Evolutionary conservation across 2,888 invertebrate genomes (phyloP), one percentile per base, ranked within the genome.

Genomic region (Pollenia griseotomentosa): DNA sequence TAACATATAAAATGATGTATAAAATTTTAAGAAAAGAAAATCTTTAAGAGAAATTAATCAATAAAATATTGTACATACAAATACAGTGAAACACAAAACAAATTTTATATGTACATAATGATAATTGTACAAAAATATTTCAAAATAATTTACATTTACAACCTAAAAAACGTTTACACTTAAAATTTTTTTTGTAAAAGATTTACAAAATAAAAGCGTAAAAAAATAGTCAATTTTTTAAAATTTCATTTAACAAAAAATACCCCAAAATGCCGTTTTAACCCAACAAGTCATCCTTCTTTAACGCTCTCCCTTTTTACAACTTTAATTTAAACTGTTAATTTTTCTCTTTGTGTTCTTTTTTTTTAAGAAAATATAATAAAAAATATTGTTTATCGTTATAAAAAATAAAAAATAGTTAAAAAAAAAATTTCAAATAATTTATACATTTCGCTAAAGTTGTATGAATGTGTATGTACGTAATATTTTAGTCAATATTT

Each of bases 401-500:
- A 61, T 44, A 9, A 14, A 68, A 79, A 59, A 51, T 57, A 33
- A 59, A 70, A 42, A 70, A 33, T 68, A 51, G n/a, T 57, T 44
- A 44, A 23, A 46, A 46, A 10, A 16, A 59, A 79, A 44, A 65
- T 23, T n/a, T 19, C 12, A 46, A 48, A 48, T 40, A 10, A 59
- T 46, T 33, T 53, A 65, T 51, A 55, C 10, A 71, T 80, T 68
- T 80, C 74, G 61, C 75, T 79, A 74, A 74, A 80, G 66, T 68
- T 80, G 46, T 78, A 46, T 53, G 59, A 23, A 74, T 55, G 42
- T 46, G 65, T 42, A 53, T 44, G 66, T 74, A 53, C 61, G 59
- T 77, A 71, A 77, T 68, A 55, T 85, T 74, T 70, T 85, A 85
- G 84, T 85, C 84, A 85, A 85, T 85, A 85, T 66, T 46, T 85